Evolutionary conservation across 2,888 invertebrate species (phyloP), one percentile per base, ranked within the genome.

Genomic region (Phengaris alcon): DNA sequence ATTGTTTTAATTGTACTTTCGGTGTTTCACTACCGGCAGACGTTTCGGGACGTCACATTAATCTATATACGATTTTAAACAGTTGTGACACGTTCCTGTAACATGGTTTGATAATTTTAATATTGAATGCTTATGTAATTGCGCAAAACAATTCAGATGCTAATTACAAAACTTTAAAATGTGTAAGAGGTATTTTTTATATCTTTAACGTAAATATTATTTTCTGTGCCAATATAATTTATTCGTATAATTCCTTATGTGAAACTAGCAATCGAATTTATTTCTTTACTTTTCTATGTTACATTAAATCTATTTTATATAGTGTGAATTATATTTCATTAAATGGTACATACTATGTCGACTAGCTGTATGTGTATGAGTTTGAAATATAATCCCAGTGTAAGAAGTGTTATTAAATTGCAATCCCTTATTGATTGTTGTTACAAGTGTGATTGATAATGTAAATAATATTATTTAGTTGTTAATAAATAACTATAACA

Each of bases 391-490:
- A 22, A 52, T 48, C 52, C 22, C 52, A 48, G 48, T 69, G 69
- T n/a, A 52, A 13, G 52, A 52, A 13, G 52, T 72, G 72, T 72
- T 72, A 15, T 48, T 70, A 9, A 52, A 72, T 72, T 54, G 6
- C 72, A 72, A 72, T 22, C 52, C 54, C 12, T 13, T 72, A 54
- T 51, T 51, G 70, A 55, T 54, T 72, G 75, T 75, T 75, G 75
- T 70, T 54, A 69, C 46, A n/a, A 57, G 69, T 48, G 75, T 70
- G 75, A 69, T 55, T 75, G 68, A 48, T 51, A 70, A 51, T 75
- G 75, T 75, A 75, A 55, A 75, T 74, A 74, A 74, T 75, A 70
- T 75, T 75, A 51, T 75, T 75, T 57, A 70, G 75, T 75, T 70
- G 75, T 72, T 75, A 70, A 75, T 75, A 70, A 75, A 75, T 75